Evolutionary conservation across 2,888 invertebrate genomes (phyloP), one percentile per base, ranked within the genome.

Genomic region (Neelides folsomi): DNA sequence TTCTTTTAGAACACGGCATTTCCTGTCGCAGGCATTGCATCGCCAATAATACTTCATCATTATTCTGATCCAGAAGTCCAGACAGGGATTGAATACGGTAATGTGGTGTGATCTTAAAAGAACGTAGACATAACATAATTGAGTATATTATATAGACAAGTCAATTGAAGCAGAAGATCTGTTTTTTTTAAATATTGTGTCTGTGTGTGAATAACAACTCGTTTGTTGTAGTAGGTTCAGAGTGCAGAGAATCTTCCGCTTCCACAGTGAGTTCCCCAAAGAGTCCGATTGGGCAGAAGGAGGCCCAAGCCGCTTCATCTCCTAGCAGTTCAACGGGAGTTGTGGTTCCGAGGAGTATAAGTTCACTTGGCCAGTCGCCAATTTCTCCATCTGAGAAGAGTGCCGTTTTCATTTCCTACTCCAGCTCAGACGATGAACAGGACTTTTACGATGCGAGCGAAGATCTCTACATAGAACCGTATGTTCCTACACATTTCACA

Each of bases 351-450:
- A 27, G 27, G 27, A 27, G 27, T 7, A 27, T 27, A 3, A 27
- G 27, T 7, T 27, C 27, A 5, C 44, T 52, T 27, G 44, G 16
- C 19, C 54, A 51, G 43, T 61, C 63, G 34, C 61, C 61, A 6
- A 63, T 61, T 16, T 61, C 63, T 45, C 63, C 63, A 12, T 58
- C 53, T 54, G 61, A 63, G 40, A 61, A 61, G 49, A 55, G 46
- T 51, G 56, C 59, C 38, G 61, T 61, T 19, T 62, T 63, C 44
- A 88, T 84, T 54, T 94, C 94, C 1, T 95, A 94, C 72, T 95
- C 94, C n/a, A 94, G 93, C 67, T 93, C 93, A 34, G 95, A 97
- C 70, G 76, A 77, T 52, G 94, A 95, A 53, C 89, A 90, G 72
- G 70, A 71, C 57, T 90, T 86, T 73, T 95, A 80, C 70, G 95